Percentiles rank a stretch among this genome's conserved stretches.
Evolutionary conservation across 1,140 invertebrate species (phyloP).

Genomic region (Rhagoletis zephyria): DNA sequence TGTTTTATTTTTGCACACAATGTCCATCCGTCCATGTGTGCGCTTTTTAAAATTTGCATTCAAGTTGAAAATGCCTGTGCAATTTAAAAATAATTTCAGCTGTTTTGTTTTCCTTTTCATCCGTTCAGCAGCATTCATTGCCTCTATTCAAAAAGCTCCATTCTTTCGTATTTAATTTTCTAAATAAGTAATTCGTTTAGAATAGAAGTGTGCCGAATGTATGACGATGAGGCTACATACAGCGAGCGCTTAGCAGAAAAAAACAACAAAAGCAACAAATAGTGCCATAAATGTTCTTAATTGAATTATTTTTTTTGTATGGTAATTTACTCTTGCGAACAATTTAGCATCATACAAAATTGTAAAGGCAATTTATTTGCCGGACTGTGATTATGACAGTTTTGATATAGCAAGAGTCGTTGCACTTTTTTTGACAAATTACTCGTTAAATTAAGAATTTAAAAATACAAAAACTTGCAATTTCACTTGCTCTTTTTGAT

Average conservation of each 20-base stretch:
- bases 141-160: background rate
- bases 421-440: background rate
- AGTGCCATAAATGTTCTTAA: background rate
- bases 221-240: background rate
- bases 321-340: background rate
- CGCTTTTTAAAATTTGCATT: background rate
- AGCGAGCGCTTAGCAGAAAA: background rate
- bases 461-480: background rate
- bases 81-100: background rate
- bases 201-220: background rate
- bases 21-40: background rate
- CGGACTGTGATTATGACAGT: background rate
- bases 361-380: background rate
- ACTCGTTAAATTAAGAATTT: background rate
- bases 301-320: slow-evolving; percentile 27
- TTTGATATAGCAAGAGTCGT: too few species aligned
- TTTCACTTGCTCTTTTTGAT: background rate
- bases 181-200: background rate
- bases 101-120: background rate
- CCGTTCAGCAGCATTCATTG: background rate
- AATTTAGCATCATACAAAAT: background rate
- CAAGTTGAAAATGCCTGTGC: background rate
- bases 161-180: background rate
- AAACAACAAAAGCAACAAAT: background rate
- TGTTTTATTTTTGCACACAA: background rate